These are phyloP conservation scores for Macrophya annulata DNA, from an alignment of 2,888 invertebrate genomes.

Conservation along the genomic window DNA sequence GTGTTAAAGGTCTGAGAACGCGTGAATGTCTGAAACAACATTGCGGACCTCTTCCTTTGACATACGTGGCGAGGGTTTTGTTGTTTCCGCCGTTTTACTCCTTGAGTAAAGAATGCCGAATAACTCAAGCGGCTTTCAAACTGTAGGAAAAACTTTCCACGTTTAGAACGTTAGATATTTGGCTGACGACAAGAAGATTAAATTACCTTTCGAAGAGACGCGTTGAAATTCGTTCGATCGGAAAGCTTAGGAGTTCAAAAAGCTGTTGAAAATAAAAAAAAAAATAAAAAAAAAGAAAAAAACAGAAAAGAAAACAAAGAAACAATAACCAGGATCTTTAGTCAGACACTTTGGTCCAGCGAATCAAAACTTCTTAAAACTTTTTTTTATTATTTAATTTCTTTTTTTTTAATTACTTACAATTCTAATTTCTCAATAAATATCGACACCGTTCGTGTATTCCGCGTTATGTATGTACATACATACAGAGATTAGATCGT, in stretches of 20 bases:
- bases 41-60: neutral
- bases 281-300: neutral
- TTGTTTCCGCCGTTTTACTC: slow-evolving; percentile 24
- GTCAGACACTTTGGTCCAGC: too few species aligned
- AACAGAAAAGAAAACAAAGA: neutral
- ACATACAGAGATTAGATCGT: neutral
- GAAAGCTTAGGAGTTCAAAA: neutral
- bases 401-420: neutral
- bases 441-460: neutral
- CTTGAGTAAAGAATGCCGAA: slow-evolving; percentile 30
- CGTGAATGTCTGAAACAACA: slow-evolving; percentile 1
- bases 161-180: slow-evolving; percentile 37
- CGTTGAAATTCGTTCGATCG: slow-evolving; percentile 48
- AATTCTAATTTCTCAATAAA: neutral
- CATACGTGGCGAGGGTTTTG: neutral
- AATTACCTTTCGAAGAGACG: slow-evolving; percentile 22
- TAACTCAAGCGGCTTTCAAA: slow-evolving; percentile 28
- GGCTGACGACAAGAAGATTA: slow-evolving; percentile 46
- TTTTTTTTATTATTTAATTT: too few species aligned
- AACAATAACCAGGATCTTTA: neutral
- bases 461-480: neutral
- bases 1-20: neutral
- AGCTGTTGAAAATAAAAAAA: neutral
- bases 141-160: neutral
- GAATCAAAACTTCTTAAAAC: too few species aligned